These are phyloP conservation scores for Macrostomum lignano DNA, from an alignment of 1,140 invertebrate genomes.

Conservation along the genomic window DNA sequence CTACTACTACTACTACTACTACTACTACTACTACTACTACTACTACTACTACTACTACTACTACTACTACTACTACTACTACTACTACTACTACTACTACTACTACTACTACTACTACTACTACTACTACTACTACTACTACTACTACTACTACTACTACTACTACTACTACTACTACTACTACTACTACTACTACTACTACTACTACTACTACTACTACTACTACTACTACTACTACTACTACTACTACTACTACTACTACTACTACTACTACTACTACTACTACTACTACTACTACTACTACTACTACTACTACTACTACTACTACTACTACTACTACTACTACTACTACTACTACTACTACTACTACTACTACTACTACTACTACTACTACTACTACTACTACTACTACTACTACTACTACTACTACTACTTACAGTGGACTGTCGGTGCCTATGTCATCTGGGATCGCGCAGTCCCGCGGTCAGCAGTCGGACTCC, in stretches of 20 bases:
- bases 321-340: too few species aligned
- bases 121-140: slow-evolving; percentile 4
- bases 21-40: slow-evolving; percentile 2
- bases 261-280: too few species aligned
- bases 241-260: too few species aligned
- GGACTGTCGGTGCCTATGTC: too few species aligned
- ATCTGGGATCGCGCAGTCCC: too few species aligned
- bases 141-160: slow-evolving; percentile 3
- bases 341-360: slow-evolving; percentile 4
- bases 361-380: slow-evolving; percentile 4
- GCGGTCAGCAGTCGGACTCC: too few species aligned
- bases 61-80: slow-evolving; percentile 8
- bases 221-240: too few species aligned
- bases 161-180: slow-evolving; percentile 4
- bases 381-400: slow-evolving; percentile 3
- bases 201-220: too few species aligned
- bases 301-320: too few species aligned
- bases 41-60: slow-evolving; percentile 8
- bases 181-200: slow-evolving; percentile 2
- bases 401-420: slow-evolving; percentile 4
- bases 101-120: slow-evolving; percentile 1
- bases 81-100: slow-evolving; percentile 8
- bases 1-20: slow-evolving; percentile 2
- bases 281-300: too few species aligned
- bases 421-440: slow-evolving; percentile 3